phyloP scores from a whole-genome alignment of 2,113 vertebrate species.

The Charadrius vociferus region DNA sequence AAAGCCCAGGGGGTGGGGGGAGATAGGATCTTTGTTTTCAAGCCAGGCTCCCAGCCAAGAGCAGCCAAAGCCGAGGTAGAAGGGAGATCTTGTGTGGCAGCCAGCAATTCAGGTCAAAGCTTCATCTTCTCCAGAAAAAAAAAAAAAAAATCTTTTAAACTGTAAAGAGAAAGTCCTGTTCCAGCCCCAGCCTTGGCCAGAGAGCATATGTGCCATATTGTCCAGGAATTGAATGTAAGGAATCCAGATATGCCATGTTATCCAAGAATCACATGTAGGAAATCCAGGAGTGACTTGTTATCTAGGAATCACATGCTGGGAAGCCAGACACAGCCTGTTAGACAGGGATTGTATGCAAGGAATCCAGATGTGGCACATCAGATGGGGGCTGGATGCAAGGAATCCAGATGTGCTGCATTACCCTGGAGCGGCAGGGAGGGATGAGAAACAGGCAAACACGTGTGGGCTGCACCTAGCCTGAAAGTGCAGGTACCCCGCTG shows the following conservation, averaged over 20 bases:
- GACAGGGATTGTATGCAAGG: constrained; percentile 24
- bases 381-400: neutral
- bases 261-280: constrained; percentile 70
- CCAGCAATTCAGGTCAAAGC: constrained; percentile 65
- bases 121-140: constrained; percentile 30
- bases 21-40: constrained; percentile 68
- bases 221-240: constrained; percentile 65
- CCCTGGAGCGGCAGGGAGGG: neutral
- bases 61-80: constrained; percentile 66
- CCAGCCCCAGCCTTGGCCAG: constrained; percentile 14
- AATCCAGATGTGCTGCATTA: constrained; percentile 6
- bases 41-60: constrained; percentile 65
- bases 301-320: constrained; percentile 59
- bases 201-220: constrained; percentile 13
- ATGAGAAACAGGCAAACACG: neutral
- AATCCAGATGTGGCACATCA: constrained; percentile 60
- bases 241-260: constrained; percentile 62
- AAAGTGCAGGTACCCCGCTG: neutral
- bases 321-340: constrained; percentile 50
- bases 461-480: neutral
- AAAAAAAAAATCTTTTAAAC: constrained; percentile 10
- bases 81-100: constrained; percentile 53
- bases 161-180: constrained; percentile 49
- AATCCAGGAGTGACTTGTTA: constrained; percentile 67
- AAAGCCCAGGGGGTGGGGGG: constrained; percentile 28